phyloP scores from a whole-genome alignment of 2,888 invertebrate genomes.

The Mesochorus sp. region DNA sequence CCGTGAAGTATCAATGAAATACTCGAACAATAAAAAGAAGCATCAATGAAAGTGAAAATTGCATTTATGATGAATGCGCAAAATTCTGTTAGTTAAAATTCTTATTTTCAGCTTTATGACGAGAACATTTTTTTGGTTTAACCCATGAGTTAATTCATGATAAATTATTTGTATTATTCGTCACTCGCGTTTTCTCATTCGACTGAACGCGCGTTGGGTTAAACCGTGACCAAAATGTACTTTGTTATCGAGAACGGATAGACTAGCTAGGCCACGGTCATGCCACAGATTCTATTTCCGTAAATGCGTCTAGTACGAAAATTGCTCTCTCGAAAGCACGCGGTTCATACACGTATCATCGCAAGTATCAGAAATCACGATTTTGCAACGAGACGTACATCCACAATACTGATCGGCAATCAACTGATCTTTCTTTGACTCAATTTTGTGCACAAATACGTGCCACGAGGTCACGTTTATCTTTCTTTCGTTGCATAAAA shows the following conservation, averaged over 20 bases:
- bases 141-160: too few relatives aligned
- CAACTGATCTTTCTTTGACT: slow-evolving; percentile 1
- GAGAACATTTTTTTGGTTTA: too few relatives aligned
- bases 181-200: too few relatives aligned
- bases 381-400: slow-evolving; percentile 1
- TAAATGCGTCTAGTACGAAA: slow-evolving; percentile 40
- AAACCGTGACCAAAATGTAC: not conserved
- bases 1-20: too few relatives aligned
- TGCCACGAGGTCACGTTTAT: not conserved
- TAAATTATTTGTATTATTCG: too few relatives aligned
- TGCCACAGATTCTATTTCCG: slow-evolving; percentile 51
- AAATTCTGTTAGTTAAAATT: too few relatives aligned
- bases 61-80: too few relatives aligned
- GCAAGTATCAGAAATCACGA: not conserved
- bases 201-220: not conserved
- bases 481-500: slow-evolving; percentile 52
- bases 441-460: not conserved
- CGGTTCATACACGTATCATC: slow-evolving; percentile 23
- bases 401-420: slow-evolving; percentile 18
- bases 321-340: slow-evolving; percentile 40
- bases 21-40: too few relatives aligned
- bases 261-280: slow-evolving; percentile 64
- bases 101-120: too few relatives aligned
- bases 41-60: too few relatives aligned
- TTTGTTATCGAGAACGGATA: slow-evolving; percentile 25